These are phyloP conservation scores for Phortica variegata DNA, from an alignment of 1,140 invertebrate genomes.

Conservation along the genomic window DNA sequence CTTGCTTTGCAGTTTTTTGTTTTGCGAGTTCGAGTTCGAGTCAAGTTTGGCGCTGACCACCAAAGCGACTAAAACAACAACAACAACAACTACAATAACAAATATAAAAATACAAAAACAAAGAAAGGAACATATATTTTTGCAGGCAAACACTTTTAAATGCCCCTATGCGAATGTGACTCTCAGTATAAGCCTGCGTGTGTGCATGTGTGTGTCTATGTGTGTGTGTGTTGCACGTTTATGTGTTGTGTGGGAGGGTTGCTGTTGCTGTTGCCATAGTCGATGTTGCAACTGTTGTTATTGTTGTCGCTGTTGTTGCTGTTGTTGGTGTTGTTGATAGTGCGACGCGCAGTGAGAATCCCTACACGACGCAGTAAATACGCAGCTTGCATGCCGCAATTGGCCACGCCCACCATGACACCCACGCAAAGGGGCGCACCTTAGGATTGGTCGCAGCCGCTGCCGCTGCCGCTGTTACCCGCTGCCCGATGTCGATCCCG, in stretches of 20 bases:
- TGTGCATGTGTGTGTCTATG: too few species aligned
- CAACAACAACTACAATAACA: too few species aligned
- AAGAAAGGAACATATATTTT: too few species aligned
- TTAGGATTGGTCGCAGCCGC: constrained; percentile 46
- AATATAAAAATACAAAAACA: too few species aligned
- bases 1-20: too few species aligned
- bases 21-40: constrained; percentile 18
- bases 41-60: constrained; percentile 20
- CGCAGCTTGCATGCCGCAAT: constrained; percentile 24
- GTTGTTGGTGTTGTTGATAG: constrained; percentile 13
- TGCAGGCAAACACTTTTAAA: too few species aligned
- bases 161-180: too few species aligned
- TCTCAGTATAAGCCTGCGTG: too few species aligned
- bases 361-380: constrained; percentile 15
- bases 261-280: too few species aligned
- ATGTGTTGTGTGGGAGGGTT: too few species aligned
- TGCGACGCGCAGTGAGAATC: constrained; percentile 14
- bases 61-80: constrained; percentile 9
- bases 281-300: too few species aligned
- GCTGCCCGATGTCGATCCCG: constrained; percentile 3
- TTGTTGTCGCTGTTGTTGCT: constrained; percentile 3
- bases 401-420: constrained; percentile 48
- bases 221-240: too few species aligned
- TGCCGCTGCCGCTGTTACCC: background rate
- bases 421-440: constrained; percentile 45